Base-by-base conservation (phyloP, 2,888 invertebrate species). In the Caradrina clavipalpis region DNA sequence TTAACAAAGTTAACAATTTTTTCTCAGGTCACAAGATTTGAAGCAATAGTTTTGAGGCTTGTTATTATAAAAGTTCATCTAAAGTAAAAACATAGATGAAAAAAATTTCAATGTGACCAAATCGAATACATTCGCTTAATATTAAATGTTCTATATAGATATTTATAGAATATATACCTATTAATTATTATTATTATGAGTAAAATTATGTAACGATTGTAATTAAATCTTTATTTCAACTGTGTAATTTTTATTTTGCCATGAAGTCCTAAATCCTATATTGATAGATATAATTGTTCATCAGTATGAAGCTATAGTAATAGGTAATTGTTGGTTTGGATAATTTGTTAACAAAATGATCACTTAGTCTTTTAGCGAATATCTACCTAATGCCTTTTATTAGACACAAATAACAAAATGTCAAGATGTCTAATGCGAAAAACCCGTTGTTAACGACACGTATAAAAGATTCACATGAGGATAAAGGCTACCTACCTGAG, bases 171-270 rank as follows among this genome's bases (percentile, higher is more conserved):
- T 94, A 94, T 94, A 94, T 93, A 94, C 93, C 92, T 93, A 95
- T 94, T 94, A 94, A 93, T 93, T 92, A 94, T 91, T 94, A 93
- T 90, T 91, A 93, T 92, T 93, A 95, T 93, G 92, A 95, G 88
- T 94, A 95, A 92, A 92, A 93, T 94, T 95, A 96, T 95, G 95
- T 95, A 95, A 95, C 93, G 90, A 96, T 94, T 95, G 95, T 95
- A 95, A 96, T 96, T 96, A 95, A 95, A 96, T 92, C 95, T 94
- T 96, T 95, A 95, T 95, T 95, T 96, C 93, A 94, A 94, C 76
- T 74, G 82, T 83, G 81, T 84, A 82, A 84, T 88, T 94, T 94
- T 92, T 88, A 91, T 93, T 91, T 89, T 22, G 47, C 56, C 22
- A 51, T 57, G 22, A 1, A 47, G 35, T 73, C 76, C 78, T 72